Evolutionary conservation across 2,113 vertebrate genomes (phyloP).

Genomic region (Tyto alba): DNA sequence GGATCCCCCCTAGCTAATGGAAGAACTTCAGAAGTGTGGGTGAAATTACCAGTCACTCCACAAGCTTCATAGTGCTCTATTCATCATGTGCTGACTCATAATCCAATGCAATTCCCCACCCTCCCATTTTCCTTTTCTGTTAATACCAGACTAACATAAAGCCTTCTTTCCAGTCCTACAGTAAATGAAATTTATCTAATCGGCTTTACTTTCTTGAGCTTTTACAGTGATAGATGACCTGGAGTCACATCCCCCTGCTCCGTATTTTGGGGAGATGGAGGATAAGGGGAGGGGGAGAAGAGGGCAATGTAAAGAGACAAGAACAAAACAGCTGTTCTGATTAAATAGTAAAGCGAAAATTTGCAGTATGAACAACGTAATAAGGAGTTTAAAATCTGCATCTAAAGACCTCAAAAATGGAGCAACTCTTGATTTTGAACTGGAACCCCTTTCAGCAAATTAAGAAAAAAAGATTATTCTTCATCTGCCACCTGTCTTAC

Average conservation of each 20-base stretch:
- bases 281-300: neutral
- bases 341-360: neutral
- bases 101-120: neutral
- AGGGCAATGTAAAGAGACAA: neutral
- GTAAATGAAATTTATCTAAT: slow-evolving; percentile 40
- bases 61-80: neutral
- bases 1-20: neutral
- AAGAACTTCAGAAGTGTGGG: neutral
- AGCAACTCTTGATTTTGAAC: neutral
- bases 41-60: slow-evolving; percentile 6
- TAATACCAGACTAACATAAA: slow-evolving; percentile 50
- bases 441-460: neutral
- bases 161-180: slow-evolving; percentile 18
- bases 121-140: neutral
- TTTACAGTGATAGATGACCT: neutral
- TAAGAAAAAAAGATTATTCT: slow-evolving; percentile 8
- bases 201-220: slow-evolving; percentile 39
- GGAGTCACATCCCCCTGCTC: neutral
- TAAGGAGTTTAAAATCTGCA: neutral
- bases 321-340: neutral
- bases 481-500: slow-evolving; percentile 14
- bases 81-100: slow-evolving; percentile 42
- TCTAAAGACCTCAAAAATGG: neutral
- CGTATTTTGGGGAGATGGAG: neutral
- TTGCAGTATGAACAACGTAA: neutral